phyloP scores from a whole-genome alignment of 2,113 vertebrate species.

The Ellobius talpinus region DNA sequence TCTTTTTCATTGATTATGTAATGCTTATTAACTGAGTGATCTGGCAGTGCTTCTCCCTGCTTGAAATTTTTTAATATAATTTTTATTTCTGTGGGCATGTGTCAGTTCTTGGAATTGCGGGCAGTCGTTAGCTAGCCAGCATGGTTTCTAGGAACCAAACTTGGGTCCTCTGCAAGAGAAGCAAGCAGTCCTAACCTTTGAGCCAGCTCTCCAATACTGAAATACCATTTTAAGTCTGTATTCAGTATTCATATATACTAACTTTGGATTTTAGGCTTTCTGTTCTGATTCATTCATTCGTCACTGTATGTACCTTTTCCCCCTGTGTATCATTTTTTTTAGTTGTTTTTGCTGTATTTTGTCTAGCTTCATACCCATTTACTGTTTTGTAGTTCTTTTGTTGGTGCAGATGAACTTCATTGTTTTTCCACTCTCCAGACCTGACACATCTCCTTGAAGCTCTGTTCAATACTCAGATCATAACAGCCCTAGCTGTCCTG shows the following conservation, averaged over 20 bases:
- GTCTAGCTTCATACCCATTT: not conserved
- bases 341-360: not conserved
- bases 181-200: not conserved
- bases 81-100: not conserved
- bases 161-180: not conserved
- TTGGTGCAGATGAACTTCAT: not conserved
- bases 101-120: not conserved
- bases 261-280: not conserved
- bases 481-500: no score
- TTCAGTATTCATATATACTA: not conserved
- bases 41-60: not conserved
- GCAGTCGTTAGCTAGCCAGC: not conserved
- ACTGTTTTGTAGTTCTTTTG: not conserved
- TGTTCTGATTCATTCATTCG: not conserved
- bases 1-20: not conserved
- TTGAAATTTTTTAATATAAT: not conserved
- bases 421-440: not conserved
- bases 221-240: not conserved
- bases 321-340: not conserved
- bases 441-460: not conserved
- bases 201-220: not conserved
- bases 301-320: not conserved
- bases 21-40: not conserved
- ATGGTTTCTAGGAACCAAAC: not conserved
- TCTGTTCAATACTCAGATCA: not conserved